phyloP scores from a whole-genome alignment of 1,140 invertebrate genomes.

The Drusus annulatus region DNA sequence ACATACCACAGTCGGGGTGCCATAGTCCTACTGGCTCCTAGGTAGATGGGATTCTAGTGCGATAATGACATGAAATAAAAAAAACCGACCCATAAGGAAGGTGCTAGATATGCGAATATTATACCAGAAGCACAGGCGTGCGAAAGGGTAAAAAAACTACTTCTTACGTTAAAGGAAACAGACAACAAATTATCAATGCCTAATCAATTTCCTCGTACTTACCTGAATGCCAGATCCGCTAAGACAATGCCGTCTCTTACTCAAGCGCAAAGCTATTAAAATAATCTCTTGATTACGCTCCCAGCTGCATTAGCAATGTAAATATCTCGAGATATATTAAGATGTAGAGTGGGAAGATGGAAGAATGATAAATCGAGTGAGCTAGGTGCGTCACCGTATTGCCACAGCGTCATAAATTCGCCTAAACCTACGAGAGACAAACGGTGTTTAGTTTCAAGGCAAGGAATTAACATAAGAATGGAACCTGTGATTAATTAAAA shows the following conservation, averaged over 20 bases:
- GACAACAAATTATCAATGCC: background rate
- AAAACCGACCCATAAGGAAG: no score
- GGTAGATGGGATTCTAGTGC: no score
- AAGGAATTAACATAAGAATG: background rate
- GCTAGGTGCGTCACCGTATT: background rate
- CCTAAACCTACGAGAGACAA: conserved; percentile 13
- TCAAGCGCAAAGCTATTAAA: background rate
- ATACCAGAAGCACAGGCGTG: no score
- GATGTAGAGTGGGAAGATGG: background rate
- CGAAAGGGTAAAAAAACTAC: no score
- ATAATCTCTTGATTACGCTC: background rate
- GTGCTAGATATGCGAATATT: no score
- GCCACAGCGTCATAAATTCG: background rate
- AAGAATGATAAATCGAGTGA: background rate
- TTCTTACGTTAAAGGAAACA: background rate
- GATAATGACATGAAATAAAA: no score
- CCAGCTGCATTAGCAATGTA: conserved; percentile 8
- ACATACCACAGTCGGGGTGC: no score
- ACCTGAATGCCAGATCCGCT: background rate
- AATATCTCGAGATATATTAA: conserved; percentile 9
- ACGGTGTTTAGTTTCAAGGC: conserved; percentile 5
- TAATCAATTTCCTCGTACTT: background rate
- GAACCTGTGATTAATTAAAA: no score
- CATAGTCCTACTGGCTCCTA: no score
- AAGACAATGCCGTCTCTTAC: background rate